A percentile compares a stretch with the other conserved stretches of the same genome.
phyloP scores from a whole-genome alignment of 2,797 vertebrate genomes.

The Avahi laniger region DNA sequence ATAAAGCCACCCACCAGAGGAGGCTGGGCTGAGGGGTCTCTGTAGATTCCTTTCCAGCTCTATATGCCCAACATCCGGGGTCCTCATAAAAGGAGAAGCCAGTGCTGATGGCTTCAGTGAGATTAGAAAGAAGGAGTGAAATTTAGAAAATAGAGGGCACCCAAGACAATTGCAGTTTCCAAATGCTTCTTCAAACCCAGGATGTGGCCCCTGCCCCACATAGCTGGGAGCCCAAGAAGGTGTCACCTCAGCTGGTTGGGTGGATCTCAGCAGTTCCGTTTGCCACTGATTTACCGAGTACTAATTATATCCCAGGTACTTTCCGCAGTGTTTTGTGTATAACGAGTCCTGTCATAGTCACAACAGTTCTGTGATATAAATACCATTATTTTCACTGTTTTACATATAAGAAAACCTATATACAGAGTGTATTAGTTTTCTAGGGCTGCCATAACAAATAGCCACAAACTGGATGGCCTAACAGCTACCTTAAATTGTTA shows the following conservation, averaged over 20 bases:
- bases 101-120: neutral
- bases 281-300: neutral
- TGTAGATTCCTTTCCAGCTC: neutral
- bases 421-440: neutral
- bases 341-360: neutral
- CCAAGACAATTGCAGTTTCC: neutral
- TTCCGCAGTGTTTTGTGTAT: neutral
- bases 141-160: neutral
- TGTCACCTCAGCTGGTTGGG: neutral
- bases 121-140: neutral
- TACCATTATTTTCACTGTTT: neutral
- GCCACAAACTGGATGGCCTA: neutral
- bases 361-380: neutral
- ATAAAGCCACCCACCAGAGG: neutral
- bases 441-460: neutral
- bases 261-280: neutral
- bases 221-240: neutral
- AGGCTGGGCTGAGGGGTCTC: neutral
- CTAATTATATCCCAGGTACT: neutral
- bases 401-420: neutral
- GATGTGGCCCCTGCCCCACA: neutral
- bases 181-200: neutral
- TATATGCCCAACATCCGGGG: rapidly evolving
- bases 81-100: neutral
- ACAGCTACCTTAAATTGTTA: neutral